Base-by-base conservation (phyloP, 2,888 invertebrate species). In the Proisotoma minuta region DNA sequence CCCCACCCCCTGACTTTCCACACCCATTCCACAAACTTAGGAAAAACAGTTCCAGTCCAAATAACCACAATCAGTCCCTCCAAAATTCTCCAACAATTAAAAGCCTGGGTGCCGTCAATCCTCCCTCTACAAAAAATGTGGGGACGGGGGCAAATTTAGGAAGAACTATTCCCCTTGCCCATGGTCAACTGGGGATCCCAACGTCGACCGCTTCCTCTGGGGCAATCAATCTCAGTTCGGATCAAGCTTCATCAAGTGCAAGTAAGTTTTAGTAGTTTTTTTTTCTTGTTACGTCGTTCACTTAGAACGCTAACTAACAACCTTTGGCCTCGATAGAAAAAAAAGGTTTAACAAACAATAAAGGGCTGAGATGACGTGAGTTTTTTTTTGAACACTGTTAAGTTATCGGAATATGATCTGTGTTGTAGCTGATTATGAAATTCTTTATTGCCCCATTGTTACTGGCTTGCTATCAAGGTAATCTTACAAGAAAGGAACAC, bases 111-210 rank as follows among this genome's bases (percentile, higher is more conserved):
- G 52, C 29, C 24, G 26, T 24, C 27, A 56, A 4, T 22, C 47
- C 39, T 4, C 40, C 47, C 20, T 59, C 59, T 18, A 63, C 63
- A 2, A 63, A 63, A 43, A 63, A 63, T 49, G 39, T 63, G 40
- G 63, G 63, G 39, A 60, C 60, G 39, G 63, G 63, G 40, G 57
- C 60, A 18, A 63, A 63, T 59, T 43, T 63, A 12, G n/a, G n/a
- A n/a, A n/a, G n/a, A n/a, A n/a, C n/a, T n/a, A 62, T 40, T 47
- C 8, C 2, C 15, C 40, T 12, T 18, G 20, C 40, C 27, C 51
- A 27, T 24, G 51, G 51, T n/a, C 51, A 51, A 2, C 20, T 27
- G 3, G 51, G 51, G n/a, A 27, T 24, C 15, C 5, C 27, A 26
- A 50, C 23, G 5, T 43, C 43, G 5, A 20, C 18, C 18, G 43